A percentile compares a stretch with the other conserved stretches of the same genome.
Conservation (phyloP, 2,888 invertebrate species). For the Julus scandinavius region DNA sequence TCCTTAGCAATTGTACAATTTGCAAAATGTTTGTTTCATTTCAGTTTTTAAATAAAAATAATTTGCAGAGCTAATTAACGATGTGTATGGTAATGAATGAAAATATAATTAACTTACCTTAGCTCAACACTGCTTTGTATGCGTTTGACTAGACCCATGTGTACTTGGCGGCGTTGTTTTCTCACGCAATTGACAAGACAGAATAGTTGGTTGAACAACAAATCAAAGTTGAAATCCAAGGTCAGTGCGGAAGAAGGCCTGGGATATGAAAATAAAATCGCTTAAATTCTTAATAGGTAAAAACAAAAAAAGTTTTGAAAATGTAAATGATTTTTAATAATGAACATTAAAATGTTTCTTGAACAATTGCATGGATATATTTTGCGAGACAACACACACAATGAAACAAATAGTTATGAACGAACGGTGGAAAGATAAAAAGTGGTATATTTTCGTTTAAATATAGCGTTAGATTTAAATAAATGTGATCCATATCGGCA, state of each 20-base stretch:
- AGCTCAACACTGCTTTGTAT: neutral
- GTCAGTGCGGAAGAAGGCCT: no score
- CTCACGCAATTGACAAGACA: no score
- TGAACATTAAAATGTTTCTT: neutral
- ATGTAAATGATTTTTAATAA: conserved; percentile 26
- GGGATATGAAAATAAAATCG: no score
- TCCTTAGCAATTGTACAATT: neutral
- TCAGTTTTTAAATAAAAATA: neutral
- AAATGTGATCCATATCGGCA: neutral
- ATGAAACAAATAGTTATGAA: neutral
- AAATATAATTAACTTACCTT: neutral
- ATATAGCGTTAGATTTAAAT: neutral
- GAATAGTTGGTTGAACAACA: neutral
- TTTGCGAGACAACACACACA: neutral
- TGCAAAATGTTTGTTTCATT: neutral
- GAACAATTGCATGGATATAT: neutral
- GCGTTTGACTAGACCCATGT: neutral
- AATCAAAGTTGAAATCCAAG: neutral
- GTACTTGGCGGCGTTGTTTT: neutral
- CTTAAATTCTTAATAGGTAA: no score
- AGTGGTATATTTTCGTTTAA: neutral
- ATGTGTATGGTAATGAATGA: neutral
- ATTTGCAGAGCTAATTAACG: neutral
- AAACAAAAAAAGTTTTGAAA: neutral
- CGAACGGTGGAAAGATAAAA: neutral